Percentiles rank a stretch among this genome's conserved stretches.
These are phyloP conservation scores for Hymenochirus boettgeri DNA, from an alignment of 2,113 vertebrate species.

Conservation along the genomic window DNA sequence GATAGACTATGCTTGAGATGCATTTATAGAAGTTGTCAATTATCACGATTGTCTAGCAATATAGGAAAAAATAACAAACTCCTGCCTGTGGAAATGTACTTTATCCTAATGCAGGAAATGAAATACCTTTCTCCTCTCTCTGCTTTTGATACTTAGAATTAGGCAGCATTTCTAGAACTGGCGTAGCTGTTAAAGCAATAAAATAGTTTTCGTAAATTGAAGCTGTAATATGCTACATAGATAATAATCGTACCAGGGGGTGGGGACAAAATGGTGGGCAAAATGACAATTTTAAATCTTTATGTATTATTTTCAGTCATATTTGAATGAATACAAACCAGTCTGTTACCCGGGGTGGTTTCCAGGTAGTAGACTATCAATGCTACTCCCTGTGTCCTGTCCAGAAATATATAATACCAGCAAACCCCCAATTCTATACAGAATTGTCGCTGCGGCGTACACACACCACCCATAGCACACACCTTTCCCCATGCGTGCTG, in stretches of 20 bases:
- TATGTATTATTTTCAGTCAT: too few relatives aligned
- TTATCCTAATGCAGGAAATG: constrained; percentile 27
- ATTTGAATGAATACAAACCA: too few relatives aligned
- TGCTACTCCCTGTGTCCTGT: too few relatives aligned
- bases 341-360: too few relatives aligned
- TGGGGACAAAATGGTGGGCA: too few relatives aligned
- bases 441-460: too few relatives aligned
- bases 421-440: too few relatives aligned
- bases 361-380: too few relatives aligned
- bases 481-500: too few relatives aligned
- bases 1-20: constrained; percentile 4
- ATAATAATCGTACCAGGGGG: constrained; percentile 7
- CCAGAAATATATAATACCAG: too few relatives aligned
- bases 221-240: constrained; percentile 29
- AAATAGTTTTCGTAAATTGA: constrained; percentile 13
- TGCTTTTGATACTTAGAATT: constrained; percentile 23
- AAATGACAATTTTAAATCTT: too few relatives aligned
- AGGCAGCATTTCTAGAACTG: constrained; percentile 18
- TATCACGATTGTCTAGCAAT: constrained; percentile 16
- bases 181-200: constrained; percentile 36
- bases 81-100: constrained; percentile 33
- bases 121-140: constrained; percentile 36
- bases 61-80: constrained; percentile 1
- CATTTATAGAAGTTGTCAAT: constrained; percentile 10
- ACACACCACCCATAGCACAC: too few relatives aligned